Base-by-base conservation (phyloP, 2,113 vertebrate species). In the Ptilorrhoa leucosticta region DNA sequence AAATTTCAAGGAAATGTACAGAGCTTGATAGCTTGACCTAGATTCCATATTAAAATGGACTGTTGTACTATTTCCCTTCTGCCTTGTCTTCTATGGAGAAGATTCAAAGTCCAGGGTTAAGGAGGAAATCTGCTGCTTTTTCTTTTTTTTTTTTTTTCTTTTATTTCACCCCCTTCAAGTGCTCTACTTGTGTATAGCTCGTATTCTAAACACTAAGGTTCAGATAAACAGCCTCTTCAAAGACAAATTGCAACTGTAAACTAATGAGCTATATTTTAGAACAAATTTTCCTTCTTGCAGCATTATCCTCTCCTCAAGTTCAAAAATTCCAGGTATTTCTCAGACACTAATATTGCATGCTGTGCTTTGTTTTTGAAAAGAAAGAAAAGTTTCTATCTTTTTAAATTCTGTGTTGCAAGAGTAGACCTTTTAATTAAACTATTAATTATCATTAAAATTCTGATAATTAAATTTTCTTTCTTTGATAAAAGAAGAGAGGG, bases 11-110 rank as follows among this genome's bases (percentile, higher is more conserved):
- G 87, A 95, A 91, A 83, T 75, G 20, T 69, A 81, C 13, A 2
- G 50, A 75, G 51, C 75, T 90, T 75, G 79, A 83, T 81, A 73
- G 54, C 56, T 83, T 94, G 94, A 92, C 93, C 92, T 85, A 94
- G 56, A 94, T 93, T 96, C 83, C 70, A 21, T 90, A 71, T 85
- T 78, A 73, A 90, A 84, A 64, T 80, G 75, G 56, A 71, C 30
- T 57, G 28, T 76, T 70, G 27, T 57, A 40, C 72, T 76, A 16
- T 75, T 94, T 85, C 48, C 63, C 40, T 91, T 77, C 50, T 83
- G 24, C 70, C 47, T 27, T 1, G 3, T 75, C 40, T 65, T 81
- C 47, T 83, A 1, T 65, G 64, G 37, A 89, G 20, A 77, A 84
- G 58, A 39, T 79, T 93, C 72, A 45, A 92, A 93, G 56, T 87